Conservation (phyloP, 1,140 invertebrate species). For the Schlechtendalia chinensis region DNA sequence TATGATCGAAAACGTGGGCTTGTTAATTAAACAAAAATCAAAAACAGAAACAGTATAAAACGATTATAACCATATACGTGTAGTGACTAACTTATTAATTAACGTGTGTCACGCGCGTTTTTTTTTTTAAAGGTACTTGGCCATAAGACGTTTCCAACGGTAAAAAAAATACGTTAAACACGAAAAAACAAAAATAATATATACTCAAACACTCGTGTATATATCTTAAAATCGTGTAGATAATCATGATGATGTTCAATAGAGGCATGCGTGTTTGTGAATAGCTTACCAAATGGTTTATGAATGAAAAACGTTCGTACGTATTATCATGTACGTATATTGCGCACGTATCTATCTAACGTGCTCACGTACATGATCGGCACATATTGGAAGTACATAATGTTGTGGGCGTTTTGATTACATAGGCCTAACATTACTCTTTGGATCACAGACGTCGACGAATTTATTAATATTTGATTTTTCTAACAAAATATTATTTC, state of each 20-base stretch:
- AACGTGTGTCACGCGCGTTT: no score
- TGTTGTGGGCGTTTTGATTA: constrained; percentile 31
- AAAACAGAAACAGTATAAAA: no score
- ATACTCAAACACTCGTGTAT: background rate
- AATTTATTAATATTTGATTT: constrained; percentile 35
- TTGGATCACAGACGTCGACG: background rate
- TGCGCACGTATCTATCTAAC: background rate
- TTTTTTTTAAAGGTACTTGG: no score
- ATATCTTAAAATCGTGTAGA: background rate
- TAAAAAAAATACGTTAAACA: no score
- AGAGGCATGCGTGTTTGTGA: background rate
- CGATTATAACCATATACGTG: no score
- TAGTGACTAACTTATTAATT: no score
- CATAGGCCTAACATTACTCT: constrained; percentile 25
- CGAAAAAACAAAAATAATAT: no score
- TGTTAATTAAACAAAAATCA: no score
- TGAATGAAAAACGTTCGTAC: constrained; percentile 6
- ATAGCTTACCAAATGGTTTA: background rate
- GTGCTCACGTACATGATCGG: background rate
- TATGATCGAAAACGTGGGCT: no score
- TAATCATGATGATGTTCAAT: constrained; percentile 8
- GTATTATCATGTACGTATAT: background rate
- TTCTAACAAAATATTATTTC: background rate
- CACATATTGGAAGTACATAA: constrained; percentile 14
- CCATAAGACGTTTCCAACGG: no score